These are phyloP conservation scores for Apis cerana DNA, from an alignment of 1,140 invertebrate genomes.

Conservation along the genomic window DNA sequence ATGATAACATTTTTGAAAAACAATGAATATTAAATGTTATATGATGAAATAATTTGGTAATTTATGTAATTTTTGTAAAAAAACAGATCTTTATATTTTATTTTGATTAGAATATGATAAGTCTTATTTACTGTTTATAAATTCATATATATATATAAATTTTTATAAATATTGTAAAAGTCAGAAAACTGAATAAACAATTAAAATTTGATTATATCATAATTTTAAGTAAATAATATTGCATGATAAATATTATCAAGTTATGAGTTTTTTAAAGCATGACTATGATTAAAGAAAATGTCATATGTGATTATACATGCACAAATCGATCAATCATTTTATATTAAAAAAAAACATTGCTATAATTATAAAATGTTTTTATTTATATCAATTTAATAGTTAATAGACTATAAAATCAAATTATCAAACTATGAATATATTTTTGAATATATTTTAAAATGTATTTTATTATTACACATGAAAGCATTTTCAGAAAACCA, in stretches of 20 bases:
- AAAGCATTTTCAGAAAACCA: no score
- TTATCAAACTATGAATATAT: no score
- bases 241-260: neutral
- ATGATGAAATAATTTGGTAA: constrained; percentile 9
- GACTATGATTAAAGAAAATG: constrained; percentile 10
- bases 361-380: neutral
- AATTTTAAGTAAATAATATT: neutral
- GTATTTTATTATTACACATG: no score
- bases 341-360: no score
- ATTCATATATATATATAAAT: neutral
- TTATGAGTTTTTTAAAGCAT: neutral
- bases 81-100: no score
- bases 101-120: neutral
- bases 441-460: no score
- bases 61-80: neutral
- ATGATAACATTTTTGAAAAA: neutral
- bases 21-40: neutral
- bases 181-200: neutral
- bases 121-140: no score
- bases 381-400: no score
- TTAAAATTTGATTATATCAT: neutral
- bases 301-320: constrained; percentile 2
- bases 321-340: neutral
- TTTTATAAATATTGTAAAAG: neutral
- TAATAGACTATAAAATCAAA: no score